Base-by-base conservation (phyloP, 2,113 vertebrate species). In the Irena cyanogastra region DNA sequence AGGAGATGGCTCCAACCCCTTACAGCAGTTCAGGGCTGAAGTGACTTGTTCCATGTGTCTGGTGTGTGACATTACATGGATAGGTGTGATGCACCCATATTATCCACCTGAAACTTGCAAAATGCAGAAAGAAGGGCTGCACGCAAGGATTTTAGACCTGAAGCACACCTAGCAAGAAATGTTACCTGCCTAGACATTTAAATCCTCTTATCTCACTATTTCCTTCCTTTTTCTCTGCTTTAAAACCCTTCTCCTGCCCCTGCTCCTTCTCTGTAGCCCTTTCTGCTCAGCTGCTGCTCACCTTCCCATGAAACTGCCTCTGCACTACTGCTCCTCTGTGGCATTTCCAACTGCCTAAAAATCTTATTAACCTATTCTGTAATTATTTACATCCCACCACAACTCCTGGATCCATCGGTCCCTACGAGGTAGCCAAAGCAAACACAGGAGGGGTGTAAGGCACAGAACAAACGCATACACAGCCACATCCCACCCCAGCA, bases 1-100 rank as follows among this genome's bases (percentile, higher is more conserved):
- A 47, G 49, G 41, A 65, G 54, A 4, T 6, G 42, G n/a, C 10
- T 24, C 24, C 1, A 0, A 13, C 0, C 10, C n/a, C 9, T 6
- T 4, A 41, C 31, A 45, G 68, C 4, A 68, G 28, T 50, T 61
- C 28, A 15, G 41, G 45, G 71, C 50, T 19, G 30, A 50, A 64
- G 78, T 16, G 2, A 1, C 41, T 64, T 0, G 0, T 5, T 50
- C 41, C 20, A 39, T 2, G 2, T 9, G 4, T 6, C 30, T 20
- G 0, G 17, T 7, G 13, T 42, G 52, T 26, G 15, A 39, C 22
- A 33, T 33, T 27, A 31, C 41, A 8, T 1, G 1, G 26, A 21
- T 2, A 30, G 22, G 52, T 30, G n/a, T 30, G 33, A 56, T 4
- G 21, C 10, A 30, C 33, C 19, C 7, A 0, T 7, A 10, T 31